Conservation (phyloP, 2,797 vertebrate species). For the Sebastolobus altivelis region DNA sequence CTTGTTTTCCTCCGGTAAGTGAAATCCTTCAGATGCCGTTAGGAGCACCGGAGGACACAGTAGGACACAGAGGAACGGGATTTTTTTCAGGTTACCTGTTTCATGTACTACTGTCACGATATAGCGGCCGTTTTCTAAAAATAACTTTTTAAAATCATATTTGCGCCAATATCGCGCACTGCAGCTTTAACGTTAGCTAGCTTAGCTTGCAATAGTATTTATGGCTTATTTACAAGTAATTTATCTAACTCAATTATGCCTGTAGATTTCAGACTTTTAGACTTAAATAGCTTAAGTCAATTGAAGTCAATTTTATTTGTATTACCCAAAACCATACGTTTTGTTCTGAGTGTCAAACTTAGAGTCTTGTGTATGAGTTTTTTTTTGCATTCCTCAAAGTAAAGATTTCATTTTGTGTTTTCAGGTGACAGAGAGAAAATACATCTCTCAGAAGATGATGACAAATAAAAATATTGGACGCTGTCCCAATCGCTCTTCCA, state of each 20-base stretch:
- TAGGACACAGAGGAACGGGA: too few relatives aligned
- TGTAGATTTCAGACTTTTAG: background rate
- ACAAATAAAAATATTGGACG: constrained; percentile 48
- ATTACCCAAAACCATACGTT: background rate
- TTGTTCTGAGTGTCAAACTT: background rate
- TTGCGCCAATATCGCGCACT: too few relatives aligned
- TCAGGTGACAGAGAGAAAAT: constrained; percentile 36
- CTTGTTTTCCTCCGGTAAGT: too few relatives aligned
- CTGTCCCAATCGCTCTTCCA: constrained; percentile 21
- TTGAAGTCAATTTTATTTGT: background rate
- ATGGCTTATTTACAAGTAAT: background rate
- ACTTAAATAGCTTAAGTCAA: background rate
- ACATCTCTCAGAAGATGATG: constrained; percentile 61
- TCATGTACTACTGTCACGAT: too few relatives aligned
- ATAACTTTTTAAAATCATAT: too few relatives aligned
- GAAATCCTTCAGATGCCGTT: too few relatives aligned
- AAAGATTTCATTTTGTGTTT: constrained; percentile 8
- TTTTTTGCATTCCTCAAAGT: background rate
- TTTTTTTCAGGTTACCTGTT: too few relatives aligned
- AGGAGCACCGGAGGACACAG: too few relatives aligned
- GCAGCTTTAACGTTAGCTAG: too few relatives aligned
- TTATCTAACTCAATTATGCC: background rate
- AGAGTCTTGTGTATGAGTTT: background rate
- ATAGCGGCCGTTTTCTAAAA: too few relatives aligned
- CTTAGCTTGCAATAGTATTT: background rate